phyloP scores from a whole-genome alignment of 2,113 vertebrate species.

The Glareola pratincola region DNA sequence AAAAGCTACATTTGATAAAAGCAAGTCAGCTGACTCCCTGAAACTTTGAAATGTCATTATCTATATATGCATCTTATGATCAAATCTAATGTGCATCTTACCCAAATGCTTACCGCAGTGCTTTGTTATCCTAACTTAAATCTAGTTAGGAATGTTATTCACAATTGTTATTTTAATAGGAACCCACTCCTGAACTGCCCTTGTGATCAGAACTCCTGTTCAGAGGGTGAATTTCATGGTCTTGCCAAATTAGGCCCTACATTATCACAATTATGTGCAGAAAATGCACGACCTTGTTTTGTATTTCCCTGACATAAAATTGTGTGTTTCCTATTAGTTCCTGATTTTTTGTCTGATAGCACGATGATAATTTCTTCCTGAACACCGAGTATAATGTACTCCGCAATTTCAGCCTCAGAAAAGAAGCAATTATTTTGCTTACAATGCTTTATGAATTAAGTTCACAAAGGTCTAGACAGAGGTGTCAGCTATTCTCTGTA shows the following conservation, averaged over 20 bases:
- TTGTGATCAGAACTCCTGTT: background rate
- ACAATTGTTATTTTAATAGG: background rate
- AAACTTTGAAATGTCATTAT: background rate
- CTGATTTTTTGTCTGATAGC: conserved; percentile 19
- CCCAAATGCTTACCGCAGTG: background rate
- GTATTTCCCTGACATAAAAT: conserved; percentile 32
- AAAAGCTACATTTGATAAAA: background rate
- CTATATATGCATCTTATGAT: background rate
- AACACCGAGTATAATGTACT: background rate
- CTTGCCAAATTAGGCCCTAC: background rate
- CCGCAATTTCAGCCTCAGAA: conserved; percentile 8
- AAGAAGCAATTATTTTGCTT: conserved; percentile 62
- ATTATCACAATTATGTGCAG: conserved; percentile 18
- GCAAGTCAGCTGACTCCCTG: background rate
- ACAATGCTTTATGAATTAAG: conserved; percentile 44
- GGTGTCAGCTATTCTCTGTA: conserved; percentile 18
- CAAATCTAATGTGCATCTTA: background rate
- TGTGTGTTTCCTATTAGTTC: conserved; percentile 39
- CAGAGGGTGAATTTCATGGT: background rate
- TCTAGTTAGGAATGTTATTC: background rate
- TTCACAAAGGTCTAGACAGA: conserved; percentile 46
- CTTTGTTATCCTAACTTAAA: background rate
- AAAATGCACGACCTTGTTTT: conserved; percentile 44
- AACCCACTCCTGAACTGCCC: background rate
- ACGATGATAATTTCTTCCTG: conserved; percentile 13